Base-by-base conservation (phyloP, 2,113 vertebrate genomes). In the Podarcis cretensis region DNA sequence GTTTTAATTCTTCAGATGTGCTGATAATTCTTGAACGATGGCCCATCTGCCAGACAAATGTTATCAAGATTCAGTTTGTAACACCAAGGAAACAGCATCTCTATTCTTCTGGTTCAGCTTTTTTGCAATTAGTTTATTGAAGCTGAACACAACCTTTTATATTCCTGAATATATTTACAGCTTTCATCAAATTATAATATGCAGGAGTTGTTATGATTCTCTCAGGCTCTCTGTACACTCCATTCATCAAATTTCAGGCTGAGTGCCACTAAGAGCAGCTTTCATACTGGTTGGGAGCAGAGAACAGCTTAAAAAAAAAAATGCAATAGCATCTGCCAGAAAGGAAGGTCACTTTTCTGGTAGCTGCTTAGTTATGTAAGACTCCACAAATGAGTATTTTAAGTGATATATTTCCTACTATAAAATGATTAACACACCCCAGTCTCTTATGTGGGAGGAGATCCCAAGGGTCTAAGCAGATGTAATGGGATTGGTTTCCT, bases 341-440 rank as follows among this genome's bases (percentile, higher is more conserved):
- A 71, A 83, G 59, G 35, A 89, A 75, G 18, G 74, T 82, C 48
- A 66, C 63, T 73, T 83, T 88, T 90, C 90, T 85, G 57, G 69
- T 9, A 87, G 90, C 54, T 76, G 54, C 23, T 86, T 75, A 66
- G 85, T 76, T 73, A 79, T 80, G 40, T 54, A 3, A 32, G 83
- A 59, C 25, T 88, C 65, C 35, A 18, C 78, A 37, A 16, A 76
- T 71, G 66, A 37, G 13, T 23, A 65, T 81, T 48, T n/a, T 5
- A 85, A 57, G 37, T 10, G 59, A 25, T 32, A 5, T 80, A 63
- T 65, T 73, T 40, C 63, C 40, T 78, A n/a, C 21, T 73, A 32
- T 43, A 81, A 73, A n/a, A 37, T 59, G 5, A 2, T 57, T 27
- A 27, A 68, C 18, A 18, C 16, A 68, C 20, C 21, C 66, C 66